Base-by-base conservation (phyloP, 2,113 vertebrate genomes). In the Callionymus lyra region DNA sequence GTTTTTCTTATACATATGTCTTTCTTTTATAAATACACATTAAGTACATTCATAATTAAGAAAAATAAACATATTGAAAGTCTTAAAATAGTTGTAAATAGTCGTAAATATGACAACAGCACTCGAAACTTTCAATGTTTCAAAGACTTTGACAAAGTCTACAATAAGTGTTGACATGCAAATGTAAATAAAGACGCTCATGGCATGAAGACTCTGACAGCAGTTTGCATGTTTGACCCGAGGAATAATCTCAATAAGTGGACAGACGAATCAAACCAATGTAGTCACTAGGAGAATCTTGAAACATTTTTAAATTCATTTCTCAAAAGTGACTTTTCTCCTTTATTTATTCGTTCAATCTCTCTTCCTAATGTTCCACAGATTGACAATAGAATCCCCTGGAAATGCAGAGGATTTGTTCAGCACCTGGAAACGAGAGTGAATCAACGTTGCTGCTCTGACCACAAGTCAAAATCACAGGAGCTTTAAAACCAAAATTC, bases 211-310 rank as follows among this genome's bases (percentile, higher is more conserved):
- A n/a, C n/a, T n/a, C n/a, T n/a, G n/a, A n/a, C n/a, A n/a, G n/a
- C 81, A 83, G 71, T 64, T 67, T 71, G 80, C 77, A 78, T 82
- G 72, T 84, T 85, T 86, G 84, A 86, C 84, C 84, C 60, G 59
- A 68, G 71, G 74, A 84, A 86, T 79, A 66, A 78, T 83, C 82
- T 83, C 79, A 81, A 84, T 86, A 84, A 86, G 83, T 40, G 79
- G 75, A 84, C 74, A 83, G 80, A 81, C 74, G 63, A 81, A 75
- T 78, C 76, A 81, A 82, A 85, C 70, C 72, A 68, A 80, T 83
- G 85, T 82, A 77, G 70, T 67, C 47, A 47, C 70, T 65, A 54
- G 84, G 75, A 78, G 72, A 67, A 79, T 76, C 63, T 73, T n/a
- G 69, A 78, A 79, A 8, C 4, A 27, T 27, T 27, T 27, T 27